These are phyloP conservation scores for Baronia brevicornis DNA, from an alignment of 2,888 invertebrate genomes.

Conservation along the genomic window DNA sequence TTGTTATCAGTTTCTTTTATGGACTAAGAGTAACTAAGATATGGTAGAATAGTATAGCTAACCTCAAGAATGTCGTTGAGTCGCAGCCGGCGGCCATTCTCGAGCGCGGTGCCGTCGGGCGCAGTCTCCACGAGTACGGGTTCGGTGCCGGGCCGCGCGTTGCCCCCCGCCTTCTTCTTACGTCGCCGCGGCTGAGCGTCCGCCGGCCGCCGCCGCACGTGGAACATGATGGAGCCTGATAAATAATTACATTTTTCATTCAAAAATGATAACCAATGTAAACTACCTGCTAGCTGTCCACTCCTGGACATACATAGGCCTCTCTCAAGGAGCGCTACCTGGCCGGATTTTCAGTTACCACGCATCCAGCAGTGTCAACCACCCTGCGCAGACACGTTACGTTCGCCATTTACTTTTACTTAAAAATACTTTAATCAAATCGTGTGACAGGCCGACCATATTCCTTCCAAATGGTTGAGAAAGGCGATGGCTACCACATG, in stretches of 20 bases:
- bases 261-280: too few species aligned
- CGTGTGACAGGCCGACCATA: too few species aligned
- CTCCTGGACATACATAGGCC: too few species aligned
- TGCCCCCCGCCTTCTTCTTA: conserved; percentile 82
- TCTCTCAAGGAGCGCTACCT: too few species aligned
- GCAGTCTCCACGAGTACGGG: conserved; percentile 85
- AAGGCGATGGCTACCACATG: too few species aligned
- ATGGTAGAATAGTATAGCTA: conserved; percentile 14
- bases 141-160: conserved; percentile 76
- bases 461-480: too few species aligned
- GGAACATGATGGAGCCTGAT: conserved; percentile 97
- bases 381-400: too few species aligned
- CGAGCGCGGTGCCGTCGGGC: conserved; percentile 80
- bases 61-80: conserved; percentile 82
- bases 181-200: conserved; percentile 92
- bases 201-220: conserved; percentile 93
- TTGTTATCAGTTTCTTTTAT: background rate
- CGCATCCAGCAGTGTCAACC: too few species aligned
- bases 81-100: conserved; percentile 79
- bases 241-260: background rate
- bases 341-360: too few species aligned
- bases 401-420: too few species aligned
- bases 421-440: too few species aligned
- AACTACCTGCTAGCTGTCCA: too few species aligned
- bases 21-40: background rate